Evolutionary conservation across 2,888 invertebrate genomes (phyloP).

Genomic region (Ectobius pallidus): DNA sequence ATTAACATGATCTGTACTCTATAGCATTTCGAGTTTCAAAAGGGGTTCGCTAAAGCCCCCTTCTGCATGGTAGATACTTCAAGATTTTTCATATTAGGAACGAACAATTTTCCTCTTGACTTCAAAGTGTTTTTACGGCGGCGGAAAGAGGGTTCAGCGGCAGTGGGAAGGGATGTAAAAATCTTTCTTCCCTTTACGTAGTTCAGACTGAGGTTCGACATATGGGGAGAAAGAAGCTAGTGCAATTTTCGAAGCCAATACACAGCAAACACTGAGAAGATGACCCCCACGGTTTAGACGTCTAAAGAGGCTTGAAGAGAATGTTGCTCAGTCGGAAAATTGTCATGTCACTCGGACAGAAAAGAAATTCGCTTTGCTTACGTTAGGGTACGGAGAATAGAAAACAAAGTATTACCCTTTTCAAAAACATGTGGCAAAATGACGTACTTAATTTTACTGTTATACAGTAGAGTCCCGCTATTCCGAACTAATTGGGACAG

Average conservation of each 20-base stretch:
- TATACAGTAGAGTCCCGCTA: no score
- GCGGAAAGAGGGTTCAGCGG: background rate
- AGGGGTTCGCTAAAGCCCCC: no score
- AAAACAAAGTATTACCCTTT: background rate
- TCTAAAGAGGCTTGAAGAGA: conserved; percentile 28
- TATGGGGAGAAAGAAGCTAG: conserved; percentile 10
- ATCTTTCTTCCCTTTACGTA: conserved; percentile 22
- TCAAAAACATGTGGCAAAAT: no score
- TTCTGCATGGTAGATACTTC: background rate
- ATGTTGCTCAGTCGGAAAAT: conserved; percentile 30
- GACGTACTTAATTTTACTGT: no score
- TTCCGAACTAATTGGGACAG: no score
- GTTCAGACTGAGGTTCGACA: background rate
- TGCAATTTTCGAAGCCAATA: conserved; percentile 30
- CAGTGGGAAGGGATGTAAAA: background rate
- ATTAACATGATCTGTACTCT: background rate
- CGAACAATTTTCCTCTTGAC: conserved; percentile 21
- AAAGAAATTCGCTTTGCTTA: conserved; percentile 25
- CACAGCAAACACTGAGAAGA: conserved; percentile 24
- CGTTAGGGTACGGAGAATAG: no score
- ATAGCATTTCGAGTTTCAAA: background rate
- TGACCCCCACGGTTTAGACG: conserved; percentile 23
- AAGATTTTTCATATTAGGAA: conserved; percentile 13
- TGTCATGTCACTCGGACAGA: conserved; percentile 34
- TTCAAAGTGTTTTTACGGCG: conserved; percentile 13